These are phyloP conservation scores for Oxyruncus cristatus DNA, from an alignment of 2,113 vertebrate species.

Conservation along the genomic window DNA sequence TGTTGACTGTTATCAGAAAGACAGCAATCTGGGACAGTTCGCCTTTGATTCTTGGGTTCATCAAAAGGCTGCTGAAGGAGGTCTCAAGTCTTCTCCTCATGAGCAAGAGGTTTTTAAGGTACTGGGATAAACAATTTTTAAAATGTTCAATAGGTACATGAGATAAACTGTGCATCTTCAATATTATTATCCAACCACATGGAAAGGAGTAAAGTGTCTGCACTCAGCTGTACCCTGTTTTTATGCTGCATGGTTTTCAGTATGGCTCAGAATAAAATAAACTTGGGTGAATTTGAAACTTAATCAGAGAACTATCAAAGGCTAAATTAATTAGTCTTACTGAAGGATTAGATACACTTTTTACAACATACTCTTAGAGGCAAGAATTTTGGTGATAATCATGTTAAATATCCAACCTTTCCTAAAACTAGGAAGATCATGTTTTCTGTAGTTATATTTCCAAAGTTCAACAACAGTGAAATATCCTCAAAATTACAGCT, in stretches of 20 bases:
- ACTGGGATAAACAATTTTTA: not conserved
- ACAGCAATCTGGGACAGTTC: not conserved
- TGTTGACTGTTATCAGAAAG: not conserved
- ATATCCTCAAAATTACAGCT: not conserved
- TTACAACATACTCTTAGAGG: not conserved
- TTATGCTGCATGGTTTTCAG: not conserved
- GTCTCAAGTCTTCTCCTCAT: not conserved
- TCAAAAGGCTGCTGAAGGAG: not conserved
- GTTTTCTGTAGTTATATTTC: not conserved
- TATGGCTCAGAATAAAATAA: not conserved
- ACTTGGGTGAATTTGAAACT: not conserved
- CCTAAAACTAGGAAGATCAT: not conserved
- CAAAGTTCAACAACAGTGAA: not conserved
- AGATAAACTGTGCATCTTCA: not conserved
- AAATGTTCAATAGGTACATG: not conserved
- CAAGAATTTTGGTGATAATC: not conserved
- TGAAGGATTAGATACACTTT: not conserved
- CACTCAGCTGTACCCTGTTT: not conserved
- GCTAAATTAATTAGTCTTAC: not conserved
- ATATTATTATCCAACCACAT: not conserved
- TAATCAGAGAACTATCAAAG: not conserved
- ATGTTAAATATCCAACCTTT: not conserved
- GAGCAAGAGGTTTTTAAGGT: not conserved
- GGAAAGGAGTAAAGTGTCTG: not conserved
- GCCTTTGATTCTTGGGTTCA: not conserved